Percentiles rank a stretch among this genome's conserved stretches.
Evolutionary conservation across 2,797 vertebrate genomes (phyloP).

Genomic region (Gadopsis marmoratus): DNA sequence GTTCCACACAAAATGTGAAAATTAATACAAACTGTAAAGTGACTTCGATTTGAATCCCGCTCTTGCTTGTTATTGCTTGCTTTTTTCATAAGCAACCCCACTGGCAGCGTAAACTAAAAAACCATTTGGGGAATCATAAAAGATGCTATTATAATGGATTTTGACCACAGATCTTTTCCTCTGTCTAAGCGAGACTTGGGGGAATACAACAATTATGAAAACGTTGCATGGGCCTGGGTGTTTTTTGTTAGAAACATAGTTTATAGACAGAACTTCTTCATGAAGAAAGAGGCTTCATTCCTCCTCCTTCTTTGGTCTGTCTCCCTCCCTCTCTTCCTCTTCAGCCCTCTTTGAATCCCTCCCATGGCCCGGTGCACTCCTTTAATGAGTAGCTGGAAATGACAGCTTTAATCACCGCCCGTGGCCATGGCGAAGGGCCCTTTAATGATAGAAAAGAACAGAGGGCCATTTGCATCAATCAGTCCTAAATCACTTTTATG

Average conservation of each 20-base stretch:
- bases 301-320: slow-evolving; percentile 79
- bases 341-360: slow-evolving; percentile 82
- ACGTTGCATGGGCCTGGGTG: slow-evolving; percentile 39
- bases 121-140: slow-evolving; percentile 71
- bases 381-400: slow-evolving; percentile 99
- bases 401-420: slow-evolving; percentile 99
- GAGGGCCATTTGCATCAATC: slow-evolving; percentile 99
- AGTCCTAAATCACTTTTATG: slow-evolving; percentile 99
- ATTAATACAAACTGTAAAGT: slow-evolving; percentile 74
- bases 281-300: slow-evolving; percentile 77
- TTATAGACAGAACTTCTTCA: slow-evolving; percentile 62
- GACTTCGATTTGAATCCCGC: slow-evolving; percentile 74
- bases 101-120: slow-evolving; percentile 67
- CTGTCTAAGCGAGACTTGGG: slow-evolving; percentile 47
- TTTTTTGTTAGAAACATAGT: slow-evolving; percentile 45
- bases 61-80: slow-evolving; percentile 62
- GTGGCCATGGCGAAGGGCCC: slow-evolving; percentile 96
- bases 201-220: slow-evolving; percentile 71
- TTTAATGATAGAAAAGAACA: slow-evolving; percentile 99
- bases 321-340: slow-evolving; percentile 59
- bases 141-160: slow-evolving; percentile 69
- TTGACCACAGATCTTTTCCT: slow-evolving; percentile 59
- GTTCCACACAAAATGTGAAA: slow-evolving; percentile 65
- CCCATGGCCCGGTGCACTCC: slow-evolving; percentile 88
- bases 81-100: slow-evolving; percentile 66